Conservation (phyloP, 2,797 vertebrate genomes). For the Oreochromis grahami region DNA sequence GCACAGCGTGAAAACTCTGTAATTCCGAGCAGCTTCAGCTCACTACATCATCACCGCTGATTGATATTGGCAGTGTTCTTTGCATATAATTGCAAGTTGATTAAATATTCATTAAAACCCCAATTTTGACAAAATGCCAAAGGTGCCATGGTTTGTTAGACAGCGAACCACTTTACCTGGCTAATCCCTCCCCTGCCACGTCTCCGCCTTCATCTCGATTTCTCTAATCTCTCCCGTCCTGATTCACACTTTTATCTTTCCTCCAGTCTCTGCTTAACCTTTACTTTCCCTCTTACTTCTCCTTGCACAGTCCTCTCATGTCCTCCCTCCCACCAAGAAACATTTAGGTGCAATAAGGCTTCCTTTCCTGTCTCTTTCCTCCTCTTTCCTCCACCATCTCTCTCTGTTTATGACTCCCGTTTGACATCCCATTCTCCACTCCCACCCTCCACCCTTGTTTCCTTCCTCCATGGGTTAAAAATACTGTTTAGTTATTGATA, state of each 20-base stretch:
- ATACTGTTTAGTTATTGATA: conserved; percentile 64
- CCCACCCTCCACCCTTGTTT: background rate
- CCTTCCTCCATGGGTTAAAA: conserved; percentile 7
- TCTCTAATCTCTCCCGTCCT: conserved; percentile 25
- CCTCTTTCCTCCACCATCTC: background rate
- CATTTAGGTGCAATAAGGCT: background rate
- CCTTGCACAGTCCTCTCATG: background rate
- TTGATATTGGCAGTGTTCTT: background rate
- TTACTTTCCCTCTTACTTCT: conserved; percentile 13
- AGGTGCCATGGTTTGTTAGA: conserved; percentile 15
- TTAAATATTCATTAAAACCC: conserved; percentile 18
- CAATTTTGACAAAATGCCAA: conserved; percentile 3
- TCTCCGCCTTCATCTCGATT: conserved; percentile 22
- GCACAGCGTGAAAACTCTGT: background rate
- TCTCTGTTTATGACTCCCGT: conserved; percentile 6
- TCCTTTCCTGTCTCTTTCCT: background rate
- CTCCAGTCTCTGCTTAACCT: conserved; percentile 19
- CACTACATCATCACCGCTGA: background rate
- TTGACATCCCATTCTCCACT: background rate
- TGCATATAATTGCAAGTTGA: background rate
- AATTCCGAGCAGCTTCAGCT: background rate
- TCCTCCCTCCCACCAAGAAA: conserved; percentile 2
- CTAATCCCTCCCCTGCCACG: conserved; percentile 31
- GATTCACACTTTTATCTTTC: conserved; percentile 4
- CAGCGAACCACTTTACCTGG: conserved; percentile 11